Evolutionary conservation across 2,797 vertebrate species (phyloP), one percentile per base, ranked within the genome.

Genomic region (Chromis chromis): DNA sequence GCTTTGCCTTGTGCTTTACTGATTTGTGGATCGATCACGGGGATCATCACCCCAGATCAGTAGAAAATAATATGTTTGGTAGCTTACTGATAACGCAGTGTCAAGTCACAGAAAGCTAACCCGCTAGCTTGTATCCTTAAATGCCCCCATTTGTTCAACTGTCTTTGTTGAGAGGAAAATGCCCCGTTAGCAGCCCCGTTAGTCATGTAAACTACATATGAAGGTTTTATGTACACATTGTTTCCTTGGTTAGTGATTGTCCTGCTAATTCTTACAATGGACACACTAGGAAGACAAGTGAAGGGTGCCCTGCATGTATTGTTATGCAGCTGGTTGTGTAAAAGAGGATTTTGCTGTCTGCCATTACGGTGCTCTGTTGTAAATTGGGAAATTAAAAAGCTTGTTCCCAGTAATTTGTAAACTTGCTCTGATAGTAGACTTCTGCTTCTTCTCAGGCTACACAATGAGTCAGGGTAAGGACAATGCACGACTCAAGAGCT

Each of bases 401-500:
- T 21, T 49, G 46, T 0, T 50, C 16, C 16, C 6, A 21, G 14
- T 2, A 14, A 7, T 42, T 11, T 19, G 1, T 1, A 40, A 36
- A 1, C 52, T 11, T 58, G n/a, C 22, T 2, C 10, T 4, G 4
- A 14, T 53, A 6, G 72, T 31, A 0, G 31, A 27, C 65, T 13
- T 78, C 10, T 82, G 2, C 22, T 12, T 83, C n/a, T 64, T 19
- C 44, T 21, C 84, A 96, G 96, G 91, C 93, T 95, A 68, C 95
- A 98, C 95, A 95, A 98, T 97, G 86, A 97, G 96, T 92, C 95
- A 97, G 92, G 95, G 95, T 92, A 99, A 98, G 93, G 98, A 99
- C 83, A 98, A 98, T 92, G 96, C 97, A 86, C 96, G 98, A 85
- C 94, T 99, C 88, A 98, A 98, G 88, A 98, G 98, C 95, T 99